These are phyloP conservation scores for Malthinus flaveolus DNA, from an alignment of 2,888 invertebrate genomes.

Conservation along the genomic window DNA sequence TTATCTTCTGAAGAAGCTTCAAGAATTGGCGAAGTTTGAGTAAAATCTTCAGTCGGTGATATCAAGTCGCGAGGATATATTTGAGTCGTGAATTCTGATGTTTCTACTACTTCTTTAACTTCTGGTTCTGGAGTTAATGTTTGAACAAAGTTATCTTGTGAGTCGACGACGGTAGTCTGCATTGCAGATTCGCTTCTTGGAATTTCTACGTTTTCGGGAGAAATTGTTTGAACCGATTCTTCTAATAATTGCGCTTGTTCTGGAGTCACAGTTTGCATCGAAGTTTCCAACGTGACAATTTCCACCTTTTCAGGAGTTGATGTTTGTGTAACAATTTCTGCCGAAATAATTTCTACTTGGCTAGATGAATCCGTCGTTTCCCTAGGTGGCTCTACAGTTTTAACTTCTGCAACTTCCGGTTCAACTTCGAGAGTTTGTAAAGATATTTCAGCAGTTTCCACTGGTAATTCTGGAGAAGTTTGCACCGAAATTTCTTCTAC, in stretches of 20 bases:
- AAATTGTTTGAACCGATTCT: constrained; percentile 47
- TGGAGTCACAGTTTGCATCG: constrained; percentile 54
- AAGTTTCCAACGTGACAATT: constrained; percentile 49
- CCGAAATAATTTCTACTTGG: constrained; percentile 29
- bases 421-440: constrained; percentile 62
- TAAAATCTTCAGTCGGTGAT: constrained; percentile 33
- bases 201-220: constrained; percentile 40
- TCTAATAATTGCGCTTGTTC: constrained; percentile 44
- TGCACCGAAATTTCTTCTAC: constrained; percentile 54
- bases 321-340: constrained; percentile 39
- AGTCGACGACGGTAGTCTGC: constrained; percentile 46
- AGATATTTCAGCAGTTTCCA: constrained; percentile 54
- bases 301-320: constrained; percentile 42
- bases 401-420: constrained; percentile 35
- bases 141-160: constrained; percentile 49
- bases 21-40: constrained; percentile 59
- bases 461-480: constrained; percentile 58
- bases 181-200: constrained; percentile 47
- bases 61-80: constrained; percentile 36
- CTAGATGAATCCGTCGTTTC: constrained; percentile 32
- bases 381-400: constrained; percentile 31
- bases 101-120: constrained; percentile 33
- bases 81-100: constrained; percentile 41
- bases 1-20: constrained; percentile 38
- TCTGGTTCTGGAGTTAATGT: constrained; percentile 52